Evolutionary conservation across 2,888 invertebrate genomes (phyloP), one percentile per base, ranked within the genome.

Genomic region (Andrena chrysosceles): DNA sequence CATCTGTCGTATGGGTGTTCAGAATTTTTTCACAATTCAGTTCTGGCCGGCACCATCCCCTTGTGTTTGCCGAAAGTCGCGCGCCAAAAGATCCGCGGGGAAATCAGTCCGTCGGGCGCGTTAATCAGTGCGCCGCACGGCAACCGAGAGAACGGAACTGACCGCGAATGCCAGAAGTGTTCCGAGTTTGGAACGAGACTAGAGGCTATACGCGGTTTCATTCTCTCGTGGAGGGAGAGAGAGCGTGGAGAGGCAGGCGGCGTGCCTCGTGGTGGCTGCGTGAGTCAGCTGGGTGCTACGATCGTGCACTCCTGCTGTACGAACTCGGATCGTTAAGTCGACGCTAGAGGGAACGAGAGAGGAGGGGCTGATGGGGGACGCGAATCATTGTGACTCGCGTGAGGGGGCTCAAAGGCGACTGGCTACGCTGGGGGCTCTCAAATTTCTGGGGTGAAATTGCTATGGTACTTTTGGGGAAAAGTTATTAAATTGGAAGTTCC

Each of bases 261-360:
- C 42, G 16, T 42, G 42, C 42, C 67, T 74, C 75, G 69, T 66
- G 72, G 69, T 79, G 74, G 77, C 78, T 83, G 78, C 79, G 84
- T 89, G 90, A 90, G 90, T 90, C 89, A 90, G 89, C 89, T 86
- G 89, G 42, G 77, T 85, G 73, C 83, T 60, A 75, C 79, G 68
- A 73, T 62, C 69, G 66, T 75, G 76, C 71, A 69, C 78, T 70
- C 74, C 60, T 63, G 16, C 42, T 42, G 16, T 42, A 20, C 86
- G 60, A 66, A 62, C 29, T 42, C 64, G 71, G 74, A 73, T 86
- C 85, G 54, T 75, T 69, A 64, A 70, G 63, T 13, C 13, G 35
- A 42, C 23, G 56, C 5, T 33, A 70, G 48, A 35, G 52, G 23
- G 13, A 23, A 10, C 10, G 23, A 7, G n/a, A 52, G 69, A 73